Conservation (phyloP, 2,113 vertebrate species). For the Desmodus rotundus region DNA sequence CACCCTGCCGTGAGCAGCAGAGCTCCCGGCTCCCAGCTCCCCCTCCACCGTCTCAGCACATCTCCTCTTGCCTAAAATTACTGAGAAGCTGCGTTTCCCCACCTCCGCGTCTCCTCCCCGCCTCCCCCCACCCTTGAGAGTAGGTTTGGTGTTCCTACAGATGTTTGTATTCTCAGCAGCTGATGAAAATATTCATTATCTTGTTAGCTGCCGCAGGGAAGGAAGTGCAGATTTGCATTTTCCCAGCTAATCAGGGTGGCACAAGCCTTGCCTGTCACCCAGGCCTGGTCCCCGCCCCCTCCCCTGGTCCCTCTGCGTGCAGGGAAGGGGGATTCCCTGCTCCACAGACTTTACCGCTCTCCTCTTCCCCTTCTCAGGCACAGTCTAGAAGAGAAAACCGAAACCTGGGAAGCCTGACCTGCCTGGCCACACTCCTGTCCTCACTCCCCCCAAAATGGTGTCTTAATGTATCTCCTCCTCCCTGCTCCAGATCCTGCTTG, state of each 20-base stretch:
- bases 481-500: not conserved
- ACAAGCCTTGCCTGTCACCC: constrained; percentile 60
- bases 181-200: constrained; percentile 88
- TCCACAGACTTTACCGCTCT: not conserved
- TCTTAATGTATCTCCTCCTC: not conserved
- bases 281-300: not conserved
- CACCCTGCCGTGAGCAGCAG: fast-evolving
- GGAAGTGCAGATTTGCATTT: constrained; percentile 82
- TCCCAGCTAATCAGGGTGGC: constrained; percentile 75
- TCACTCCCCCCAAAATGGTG: not conserved
- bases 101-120: constrained; percentile 46
- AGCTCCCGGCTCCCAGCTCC: not conserved
- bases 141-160: constrained; percentile 74
- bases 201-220: constrained; percentile 80
- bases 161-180: constrained; percentile 85
- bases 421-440: too few relatives aligned
- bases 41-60: not conserved
- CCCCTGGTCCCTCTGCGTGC: not conserved
- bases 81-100: constrained; percentile 20
- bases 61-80: constrained; percentile 1
- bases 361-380: not conserved
- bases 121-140: constrained; percentile 45
- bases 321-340: not conserved
- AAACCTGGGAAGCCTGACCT: not conserved
- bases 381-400: not conserved